Base-by-base conservation (phyloP, 2,797 vertebrate species). In the Pipistrellus pipistrellus region DNA sequence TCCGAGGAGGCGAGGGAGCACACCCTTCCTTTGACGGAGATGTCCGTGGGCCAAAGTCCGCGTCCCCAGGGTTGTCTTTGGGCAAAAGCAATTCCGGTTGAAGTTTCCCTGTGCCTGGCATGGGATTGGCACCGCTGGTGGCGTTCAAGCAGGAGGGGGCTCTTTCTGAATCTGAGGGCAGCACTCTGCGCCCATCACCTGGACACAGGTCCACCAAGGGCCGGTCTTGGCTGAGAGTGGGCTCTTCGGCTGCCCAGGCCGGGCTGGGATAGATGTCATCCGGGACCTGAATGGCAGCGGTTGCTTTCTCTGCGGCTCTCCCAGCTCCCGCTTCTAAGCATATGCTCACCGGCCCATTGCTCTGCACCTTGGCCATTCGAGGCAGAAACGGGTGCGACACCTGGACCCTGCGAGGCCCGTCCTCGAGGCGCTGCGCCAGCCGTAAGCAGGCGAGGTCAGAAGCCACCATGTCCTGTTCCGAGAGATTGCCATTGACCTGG, bases 281-380 rank as follows among this genome's bases (percentile, higher is more conserved):
- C 83, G 98, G 98, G 90, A 98, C 97, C 96, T 98, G 98, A 82
- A 97, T 98, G 57, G 98, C 98, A 77, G 96, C 96, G 3, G 98
- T 97, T 23, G 96, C 97, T 95, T 96, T 98, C 90, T 98, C 98
- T 20, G 96, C 86, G 41, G 25, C 76, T 35, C 93, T 96, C 91
- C 96, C 96, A 51, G 93, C 73, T 1, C 66, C 97, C 53, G 95
- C 72, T 62, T 96, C 97, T 0, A 97, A 91, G 93, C 91, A 93
- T 68, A 96, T 78, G 59, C 75, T 95, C 7, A 97, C 85, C 30
- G 98, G 98, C n/a, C 98, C 98, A 1, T 98, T 98, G 97, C 97
- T 98, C 97, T 98, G 98, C 96, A 97, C 96, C 97, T 98, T 98
- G 93, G 97, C 20, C 82, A 94, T 8, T 25, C 87, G 97, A 15